Conservation (phyloP, 2,113 vertebrate genomes). For the zebrafish (Danio rerio) region DNA sequence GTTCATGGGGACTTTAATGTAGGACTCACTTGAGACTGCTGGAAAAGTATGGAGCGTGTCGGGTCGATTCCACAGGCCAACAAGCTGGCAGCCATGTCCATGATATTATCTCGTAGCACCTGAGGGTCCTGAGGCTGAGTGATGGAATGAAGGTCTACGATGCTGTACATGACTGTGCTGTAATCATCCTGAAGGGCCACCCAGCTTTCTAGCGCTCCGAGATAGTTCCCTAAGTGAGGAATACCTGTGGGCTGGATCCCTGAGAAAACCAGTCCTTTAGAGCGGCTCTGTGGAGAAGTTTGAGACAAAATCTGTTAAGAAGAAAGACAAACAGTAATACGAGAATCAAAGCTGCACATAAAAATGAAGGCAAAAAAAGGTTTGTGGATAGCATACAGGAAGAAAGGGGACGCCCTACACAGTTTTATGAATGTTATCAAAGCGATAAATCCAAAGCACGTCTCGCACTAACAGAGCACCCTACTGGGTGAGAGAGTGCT, state of each 20-base stretch:
- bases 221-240: slow-evolving; percentile 92
- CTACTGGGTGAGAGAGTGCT: slow-evolving; percentile 60
- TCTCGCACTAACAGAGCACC: slow-evolving; percentile 69
- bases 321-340: neutral
- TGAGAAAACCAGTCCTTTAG: slow-evolving; percentile 83
- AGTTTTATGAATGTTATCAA: slow-evolving; percentile 62
- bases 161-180: slow-evolving; percentile 85
- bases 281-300: slow-evolving; percentile 48
- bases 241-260: slow-evolving; percentile 94
- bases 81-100: slow-evolving; percentile 89
- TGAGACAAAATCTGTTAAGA: neutral
- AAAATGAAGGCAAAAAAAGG: neutral
- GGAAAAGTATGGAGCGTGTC: slow-evolving; percentile 85
- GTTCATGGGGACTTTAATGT: neutral
- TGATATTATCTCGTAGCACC: slow-evolving; percentile 78
- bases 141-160: slow-evolving; percentile 94
- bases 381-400: neutral
- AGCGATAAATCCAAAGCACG: slow-evolving; percentile 66
- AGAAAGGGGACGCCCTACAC: slow-evolving; percentile 35
- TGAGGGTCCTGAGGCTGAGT: slow-evolving; percentile 85
- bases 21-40: slow-evolving; percentile 89
- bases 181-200: slow-evolving; percentile 83
- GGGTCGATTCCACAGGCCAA: slow-evolving; percentile 93
- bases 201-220: slow-evolving; percentile 96
- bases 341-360: neutral